These are phyloP conservation scores for Drosophila varians DNA, from an alignment of 1,140 invertebrate species.

Conservation along the genomic window DNA sequence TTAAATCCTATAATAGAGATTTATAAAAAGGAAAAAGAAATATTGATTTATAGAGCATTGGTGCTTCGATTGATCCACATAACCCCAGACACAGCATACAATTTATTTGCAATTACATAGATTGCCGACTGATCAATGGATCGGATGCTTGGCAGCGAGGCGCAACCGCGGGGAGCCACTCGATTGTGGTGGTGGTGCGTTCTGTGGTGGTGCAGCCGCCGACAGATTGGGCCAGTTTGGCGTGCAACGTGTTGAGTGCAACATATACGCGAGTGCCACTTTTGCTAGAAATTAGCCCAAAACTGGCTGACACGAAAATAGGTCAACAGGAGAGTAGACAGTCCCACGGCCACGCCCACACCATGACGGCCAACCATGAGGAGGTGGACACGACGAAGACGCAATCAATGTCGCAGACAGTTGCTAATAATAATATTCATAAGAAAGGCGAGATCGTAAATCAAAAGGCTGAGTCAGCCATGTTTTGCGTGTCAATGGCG, in stretches of 20 bases:
- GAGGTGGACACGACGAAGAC: conserved; percentile 6
- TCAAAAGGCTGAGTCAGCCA: conserved; percentile 56
- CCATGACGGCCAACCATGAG: conserved; percentile 17
- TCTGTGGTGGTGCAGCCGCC: conserved; percentile 30
- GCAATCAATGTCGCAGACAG: conserved; percentile 34
- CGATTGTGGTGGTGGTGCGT: not conserved
- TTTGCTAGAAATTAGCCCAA: conserved; percentile 7
- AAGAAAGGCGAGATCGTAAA: conserved; percentile 42
- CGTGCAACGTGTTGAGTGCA: conserved; percentile 71
- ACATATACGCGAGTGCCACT: conserved; percentile 21
- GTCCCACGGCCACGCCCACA: conserved; percentile 13
- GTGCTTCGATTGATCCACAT: conserved; percentile 15
- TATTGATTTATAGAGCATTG: conserved; percentile 26
- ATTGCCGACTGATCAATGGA: conserved; percentile 60
- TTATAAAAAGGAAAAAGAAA: not conserved
- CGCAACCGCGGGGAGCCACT: conserved; percentile 31
- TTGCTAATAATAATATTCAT: conserved; percentile 62
- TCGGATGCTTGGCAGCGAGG: conserved; percentile 46
- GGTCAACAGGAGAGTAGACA: conserved; percentile 58
- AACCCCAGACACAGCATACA: not conserved
- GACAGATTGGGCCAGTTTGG: conserved; percentile 66
- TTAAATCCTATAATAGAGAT: no score
- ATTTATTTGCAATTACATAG: conserved; percentile 51
- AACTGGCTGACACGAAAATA: conserved; percentile 40
- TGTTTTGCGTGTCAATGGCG: conserved; percentile 36